Evolutionary conservation across 1,140 invertebrate genomes (phyloP).

Genomic region (Pantala flavescens): DNA sequence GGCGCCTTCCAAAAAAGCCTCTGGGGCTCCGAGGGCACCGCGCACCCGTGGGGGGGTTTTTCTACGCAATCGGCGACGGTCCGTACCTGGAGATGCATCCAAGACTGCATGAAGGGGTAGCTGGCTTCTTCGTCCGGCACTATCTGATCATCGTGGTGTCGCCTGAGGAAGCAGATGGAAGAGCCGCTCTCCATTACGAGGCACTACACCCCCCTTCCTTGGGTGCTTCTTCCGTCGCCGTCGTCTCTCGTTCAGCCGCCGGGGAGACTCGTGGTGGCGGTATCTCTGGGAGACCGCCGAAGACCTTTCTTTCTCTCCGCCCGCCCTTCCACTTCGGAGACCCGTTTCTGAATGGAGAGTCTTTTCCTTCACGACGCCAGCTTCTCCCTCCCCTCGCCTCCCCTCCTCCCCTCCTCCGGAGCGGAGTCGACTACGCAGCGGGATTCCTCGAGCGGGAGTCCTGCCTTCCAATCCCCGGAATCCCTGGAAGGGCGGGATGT

Average conservation of each 20-base stretch:
- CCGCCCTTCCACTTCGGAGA: neutral
- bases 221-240: neutral
- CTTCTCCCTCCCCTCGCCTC: neutral
- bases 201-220: neutral
- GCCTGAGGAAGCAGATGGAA: neutral
- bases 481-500: too few species aligned
- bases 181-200: constrained; percentile 1
- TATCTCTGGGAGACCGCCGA: neutral
- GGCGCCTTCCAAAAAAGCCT: neutral
- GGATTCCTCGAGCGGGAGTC: too few species aligned
- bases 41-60: neutral
- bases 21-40: neutral
- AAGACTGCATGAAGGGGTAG: neutral
- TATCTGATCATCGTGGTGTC: constrained; percentile 5
- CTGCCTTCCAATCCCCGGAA: too few species aligned
- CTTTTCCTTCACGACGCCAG: neutral
- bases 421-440: neutral
- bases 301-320: neutral
- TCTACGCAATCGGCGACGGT: neutral
- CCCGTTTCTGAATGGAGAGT: constrained; percentile 3
- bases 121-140: neutral
- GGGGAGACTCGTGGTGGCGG: neutral
- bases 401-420: neutral
- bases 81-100: neutral
- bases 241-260: neutral